Evolutionary conservation across 2,888 invertebrate species (phyloP).

Genomic region (Tetranychus piercei): DNA sequence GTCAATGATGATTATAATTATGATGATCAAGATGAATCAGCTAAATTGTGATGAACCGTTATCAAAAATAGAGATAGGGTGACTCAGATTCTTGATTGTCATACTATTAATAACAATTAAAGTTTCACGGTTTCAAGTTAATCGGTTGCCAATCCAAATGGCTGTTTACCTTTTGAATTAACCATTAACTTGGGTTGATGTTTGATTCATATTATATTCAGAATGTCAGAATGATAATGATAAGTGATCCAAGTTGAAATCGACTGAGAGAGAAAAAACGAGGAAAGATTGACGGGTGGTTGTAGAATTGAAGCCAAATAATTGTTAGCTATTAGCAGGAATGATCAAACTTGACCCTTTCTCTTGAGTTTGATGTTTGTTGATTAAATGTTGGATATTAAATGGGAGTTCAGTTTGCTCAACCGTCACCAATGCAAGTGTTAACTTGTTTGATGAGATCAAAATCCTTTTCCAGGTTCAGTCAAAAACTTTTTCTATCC

Average conservation of each 20-base stretch:
- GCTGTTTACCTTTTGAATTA: background rate
- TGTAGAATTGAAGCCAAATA: too few species aligned
- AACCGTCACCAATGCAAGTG: background rate
- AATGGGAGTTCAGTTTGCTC: background rate
- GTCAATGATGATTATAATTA: background rate
- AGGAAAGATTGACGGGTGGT: background rate
- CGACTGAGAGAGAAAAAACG: background rate
- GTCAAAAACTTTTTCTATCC: background rate
- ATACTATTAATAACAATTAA: background rate
- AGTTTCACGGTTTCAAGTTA: background rate
- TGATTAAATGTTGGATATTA: background rate
- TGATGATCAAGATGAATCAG: background rate
- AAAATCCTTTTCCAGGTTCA: background rate
- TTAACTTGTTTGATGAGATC: background rate
- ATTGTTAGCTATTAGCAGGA: too few species aligned
- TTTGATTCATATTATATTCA: background rate
- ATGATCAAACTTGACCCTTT: background rate
- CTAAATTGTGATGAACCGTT: background rate
- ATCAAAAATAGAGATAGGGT: background rate
- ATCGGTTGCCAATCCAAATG: background rate
- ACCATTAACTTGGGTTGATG: background rate
- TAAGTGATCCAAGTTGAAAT: background rate
- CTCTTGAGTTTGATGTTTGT: background rate
- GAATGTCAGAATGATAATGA: too few species aligned
- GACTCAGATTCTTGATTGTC: background rate